Evolutionary conservation across 2,113 vertebrate genomes (phyloP).

Genomic region (Hypocryptadius cinnamomeus): DNA sequence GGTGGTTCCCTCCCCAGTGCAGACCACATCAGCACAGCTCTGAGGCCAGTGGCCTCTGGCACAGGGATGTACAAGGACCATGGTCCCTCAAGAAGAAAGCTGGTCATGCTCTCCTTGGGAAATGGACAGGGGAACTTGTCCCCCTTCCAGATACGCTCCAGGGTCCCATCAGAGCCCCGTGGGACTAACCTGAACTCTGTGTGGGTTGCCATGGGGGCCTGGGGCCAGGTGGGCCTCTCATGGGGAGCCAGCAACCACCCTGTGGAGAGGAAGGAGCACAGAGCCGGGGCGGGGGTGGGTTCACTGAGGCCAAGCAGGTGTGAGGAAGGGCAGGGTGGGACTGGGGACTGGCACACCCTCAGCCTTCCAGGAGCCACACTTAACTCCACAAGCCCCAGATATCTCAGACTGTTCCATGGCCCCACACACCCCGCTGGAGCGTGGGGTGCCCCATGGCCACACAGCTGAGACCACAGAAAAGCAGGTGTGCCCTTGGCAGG

Average conservation of each 20-base stretch:
- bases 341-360: background rate
- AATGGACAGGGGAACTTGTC: background rate
- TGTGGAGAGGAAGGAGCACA: background rate
- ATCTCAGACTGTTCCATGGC: background rate
- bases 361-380: background rate
- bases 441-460: background rate
- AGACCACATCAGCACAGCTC: background rate
- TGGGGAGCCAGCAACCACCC: background rate
- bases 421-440: background rate
- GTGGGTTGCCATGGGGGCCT: too few species aligned
- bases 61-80: background rate
- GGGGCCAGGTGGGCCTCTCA: background rate
- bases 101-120: background rate
- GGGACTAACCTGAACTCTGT: background rate
- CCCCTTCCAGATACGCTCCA: background rate
- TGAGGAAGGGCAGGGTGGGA: background rate
- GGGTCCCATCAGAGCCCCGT: background rate
- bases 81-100: background rate
- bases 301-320: too few species aligned
- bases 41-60: too few species aligned
- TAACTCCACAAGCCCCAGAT: too few species aligned
- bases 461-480: background rate
- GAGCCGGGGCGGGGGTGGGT: fast-evolving
- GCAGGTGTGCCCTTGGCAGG: background rate
- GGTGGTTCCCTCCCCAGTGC: fast-evolving